Evolutionary conservation across 2,888 invertebrate species (phyloP), one percentile per base, ranked within the genome.

Genomic region (Sisyra nigra): DNA sequence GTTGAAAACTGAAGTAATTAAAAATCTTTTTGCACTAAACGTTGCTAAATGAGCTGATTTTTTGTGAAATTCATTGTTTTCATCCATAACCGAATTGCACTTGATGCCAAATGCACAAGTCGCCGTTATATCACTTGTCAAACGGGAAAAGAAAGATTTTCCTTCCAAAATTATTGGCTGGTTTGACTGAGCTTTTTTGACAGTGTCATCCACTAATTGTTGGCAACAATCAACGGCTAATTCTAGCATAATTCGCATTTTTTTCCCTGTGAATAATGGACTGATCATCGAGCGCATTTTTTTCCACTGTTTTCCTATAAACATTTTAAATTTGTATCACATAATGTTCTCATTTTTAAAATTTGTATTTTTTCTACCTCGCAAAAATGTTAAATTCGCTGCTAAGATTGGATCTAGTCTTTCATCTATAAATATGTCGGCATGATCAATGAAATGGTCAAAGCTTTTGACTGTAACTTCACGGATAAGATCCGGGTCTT

Each of bases 31-130:
- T 9, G 35, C 35, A 13, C 13, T 35, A n/a, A 35, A 35, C 11
- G 14, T 35, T 14, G 35, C 9, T 2, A 17, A 35, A 15, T 35
- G 14, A 9, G 4, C 3, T 13, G 14, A 9, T 8, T 15, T 35
- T 11, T 35, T 4, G 11, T 8, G 11, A 35, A 35, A 35, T 2
- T 35, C 35, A 17, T 35, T 35, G 4, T 35, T 17, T 8, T 17
- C 14, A 35, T 35, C 35, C 17, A 15, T n/a, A 15, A 35, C 14
- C 11, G 35, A 35, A 13, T 35, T 4, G 11, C 14, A 15, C 11
- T 35, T 35, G 8, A 35, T 35, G 9, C 35, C 35, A 11, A 35
- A 35, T 8, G 35, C 35, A 35, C 35, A 35, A 8, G 35, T 35
- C 14, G 35, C 35, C 11, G 17, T 35, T 8, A 35, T 35, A 17